Percentiles rank a stretch among this genome's conserved stretches.
phyloP scores from a whole-genome alignment of 2,888 invertebrate genomes.

The Trichogramma dendrolimi region DNA sequence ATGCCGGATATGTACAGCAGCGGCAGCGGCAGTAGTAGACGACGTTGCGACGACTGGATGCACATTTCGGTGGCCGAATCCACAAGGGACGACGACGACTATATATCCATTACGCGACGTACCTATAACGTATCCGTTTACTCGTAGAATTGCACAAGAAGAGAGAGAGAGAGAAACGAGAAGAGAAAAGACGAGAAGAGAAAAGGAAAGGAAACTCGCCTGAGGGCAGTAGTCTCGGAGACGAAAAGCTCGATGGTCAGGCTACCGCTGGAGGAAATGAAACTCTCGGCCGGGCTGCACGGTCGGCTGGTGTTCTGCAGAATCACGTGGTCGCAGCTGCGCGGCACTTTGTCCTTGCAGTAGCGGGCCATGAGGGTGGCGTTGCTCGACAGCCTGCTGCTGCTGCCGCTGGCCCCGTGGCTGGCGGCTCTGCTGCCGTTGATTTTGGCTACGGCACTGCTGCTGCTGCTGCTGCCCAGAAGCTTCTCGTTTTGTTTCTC shows the following conservation, averaged over 20 bases:
- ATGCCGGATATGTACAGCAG: too few species aligned
- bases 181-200: constrained; percentile 9
- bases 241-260: constrained; percentile 75
- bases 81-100: too few species aligned
- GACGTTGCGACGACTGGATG: too few species aligned
- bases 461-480: neutral
- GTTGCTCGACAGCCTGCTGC: constrained; percentile 59
- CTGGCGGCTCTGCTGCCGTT: neutral
- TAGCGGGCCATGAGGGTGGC: constrained; percentile 76
- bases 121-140: constrained; percentile 27
- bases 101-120: constrained; percentile 3
- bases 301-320: constrained; percentile 63
- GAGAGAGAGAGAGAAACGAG: constrained; percentile 6
- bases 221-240: constrained; percentile 78
- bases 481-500: constrained; percentile 12
- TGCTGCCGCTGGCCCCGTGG: constrained; percentile 16
- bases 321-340: constrained; percentile 78
- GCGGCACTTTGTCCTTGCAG: constrained; percentile 76
- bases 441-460: neutral
- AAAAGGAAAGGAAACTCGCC: constrained; percentile 55
- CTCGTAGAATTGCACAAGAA: constrained; percentile 6
- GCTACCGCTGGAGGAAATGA: constrained; percentile 75
- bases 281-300: constrained; percentile 77
- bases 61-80: too few species aligned
- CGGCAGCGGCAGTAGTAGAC: too few species aligned